Conservation (phyloP, 2,888 invertebrate species). For the Ormyrus nitidulus region DNA sequence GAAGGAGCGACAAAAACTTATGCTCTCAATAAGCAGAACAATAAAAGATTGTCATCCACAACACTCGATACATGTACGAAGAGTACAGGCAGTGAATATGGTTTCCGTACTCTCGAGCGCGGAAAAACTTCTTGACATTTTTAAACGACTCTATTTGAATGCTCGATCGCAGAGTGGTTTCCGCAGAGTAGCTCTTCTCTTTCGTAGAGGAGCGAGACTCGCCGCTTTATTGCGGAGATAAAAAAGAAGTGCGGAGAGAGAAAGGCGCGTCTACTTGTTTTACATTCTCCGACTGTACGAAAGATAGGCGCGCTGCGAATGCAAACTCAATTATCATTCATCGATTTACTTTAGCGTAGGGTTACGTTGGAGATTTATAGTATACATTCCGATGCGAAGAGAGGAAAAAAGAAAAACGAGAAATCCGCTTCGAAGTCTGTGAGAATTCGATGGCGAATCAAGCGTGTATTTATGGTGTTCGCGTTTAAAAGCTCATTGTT, state of each 20-base stretch:
- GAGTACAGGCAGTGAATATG: not conserved
- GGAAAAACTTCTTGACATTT: not conserved
- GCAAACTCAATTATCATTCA: slow-evolving; percentile 44
- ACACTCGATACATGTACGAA: not conserved
- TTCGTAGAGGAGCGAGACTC: not conserved
- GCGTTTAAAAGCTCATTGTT: slow-evolving; percentile 67
- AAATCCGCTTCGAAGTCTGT: slow-evolving; percentile 36
- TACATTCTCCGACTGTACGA: slow-evolving; percentile 20
- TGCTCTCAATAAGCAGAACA: slow-evolving; percentile 11
- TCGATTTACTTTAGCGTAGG: slow-evolving; percentile 38
- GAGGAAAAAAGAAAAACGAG: slow-evolving; percentile 34
- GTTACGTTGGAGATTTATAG: slow-evolving; percentile 40
- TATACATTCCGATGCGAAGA: slow-evolving; percentile 53
- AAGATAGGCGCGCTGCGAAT: slow-evolving; percentile 12
- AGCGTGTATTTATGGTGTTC: slow-evolving; percentile 58
- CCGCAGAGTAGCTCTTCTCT: slow-evolving; percentile 15
- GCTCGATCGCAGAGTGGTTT: slow-evolving; percentile 7
- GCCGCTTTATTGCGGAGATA: not conserved
- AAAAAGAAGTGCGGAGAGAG: slow-evolving; percentile 4
- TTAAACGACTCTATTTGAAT: not conserved
- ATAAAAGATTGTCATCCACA: not conserved
- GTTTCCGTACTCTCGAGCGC: not conserved
- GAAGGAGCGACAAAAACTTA: slow-evolving; percentile 19
- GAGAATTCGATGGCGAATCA: slow-evolving; percentile 50
- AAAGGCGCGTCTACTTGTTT: slow-evolving; percentile 9